Conservation (phyloP, 30 jellyfish, hydroid and myxozoan species). For the Clytia hemisphaerica region DNA sequence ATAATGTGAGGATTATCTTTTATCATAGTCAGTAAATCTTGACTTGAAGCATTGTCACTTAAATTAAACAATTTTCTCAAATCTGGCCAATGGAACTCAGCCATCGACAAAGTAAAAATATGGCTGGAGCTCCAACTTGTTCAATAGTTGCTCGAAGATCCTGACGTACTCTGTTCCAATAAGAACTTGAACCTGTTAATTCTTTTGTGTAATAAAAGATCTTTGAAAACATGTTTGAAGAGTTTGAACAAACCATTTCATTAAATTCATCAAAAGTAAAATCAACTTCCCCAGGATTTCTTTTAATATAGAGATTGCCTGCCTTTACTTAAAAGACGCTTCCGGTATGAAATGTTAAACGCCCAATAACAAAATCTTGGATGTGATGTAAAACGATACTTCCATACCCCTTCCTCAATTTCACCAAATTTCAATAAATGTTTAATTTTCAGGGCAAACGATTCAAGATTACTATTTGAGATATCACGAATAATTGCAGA, state of each 20-base stretch:
- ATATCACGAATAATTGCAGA: conserved; percentile 4
- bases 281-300: conserved; percentile 15
- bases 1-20: conserved; percentile 32
- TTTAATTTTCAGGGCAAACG: neutral
- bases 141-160: conserved; percentile 9
- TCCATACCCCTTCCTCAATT: neutral
- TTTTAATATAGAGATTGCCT: neutral
- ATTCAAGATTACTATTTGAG: conserved; percentile 7
- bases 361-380: conserved; percentile 28
- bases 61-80: neutral
- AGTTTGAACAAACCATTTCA: neutral
- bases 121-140: conserved; percentile 33
- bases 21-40: neutral
- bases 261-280: conserved; percentile 6
- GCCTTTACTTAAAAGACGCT: conserved; percentile 8
- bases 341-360: conserved; percentile 9
- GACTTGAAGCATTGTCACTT: neutral
- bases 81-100: conserved; percentile 22
- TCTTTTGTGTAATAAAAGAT: neutral
- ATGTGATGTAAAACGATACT: conserved; percentile 7
- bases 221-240: neutral
- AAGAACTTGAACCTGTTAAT: conserved; percentile 17
- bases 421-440: conserved; percentile 6
- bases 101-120: conserved; percentile 42
- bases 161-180: conserved; percentile 13